phyloP scores from a whole-genome alignment of 2,113 vertebrate genomes.

The Hippocampus mohnikei region DNA sequence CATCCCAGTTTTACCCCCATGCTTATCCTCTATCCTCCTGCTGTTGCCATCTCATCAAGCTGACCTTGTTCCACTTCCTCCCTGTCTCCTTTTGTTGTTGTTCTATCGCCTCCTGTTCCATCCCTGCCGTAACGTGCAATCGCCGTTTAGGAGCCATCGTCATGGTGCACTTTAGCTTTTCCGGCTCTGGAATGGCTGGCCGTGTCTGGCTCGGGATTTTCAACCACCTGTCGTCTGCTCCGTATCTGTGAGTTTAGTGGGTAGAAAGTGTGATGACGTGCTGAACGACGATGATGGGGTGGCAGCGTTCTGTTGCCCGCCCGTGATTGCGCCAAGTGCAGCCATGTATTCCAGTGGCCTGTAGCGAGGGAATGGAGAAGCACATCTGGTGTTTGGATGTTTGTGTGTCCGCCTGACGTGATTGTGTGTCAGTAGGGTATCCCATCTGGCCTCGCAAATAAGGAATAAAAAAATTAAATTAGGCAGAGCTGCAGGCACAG shows the following conservation, averaged over 20 bases:
- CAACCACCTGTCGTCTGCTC: constrained; percentile 53
- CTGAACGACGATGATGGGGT: constrained; percentile 8
- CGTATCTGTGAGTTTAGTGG: constrained; percentile 28
- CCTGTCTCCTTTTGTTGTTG: neutral
- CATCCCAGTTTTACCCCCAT: constrained; percentile 11
- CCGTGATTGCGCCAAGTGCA: constrained; percentile 1
- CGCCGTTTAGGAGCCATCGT: constrained; percentile 19
- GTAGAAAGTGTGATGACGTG: constrained; percentile 23
- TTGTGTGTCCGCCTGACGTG: constrained; percentile 17
- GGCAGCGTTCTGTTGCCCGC: constrained; percentile 14
- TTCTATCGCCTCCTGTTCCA: constrained; percentile 8
- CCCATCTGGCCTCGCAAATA: constrained; percentile 52
- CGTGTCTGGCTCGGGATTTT: constrained; percentile 46
- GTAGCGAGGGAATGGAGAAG: constrained; percentile 29
- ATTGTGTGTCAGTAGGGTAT: constrained; percentile 45
- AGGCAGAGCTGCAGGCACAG: constrained; percentile 33
- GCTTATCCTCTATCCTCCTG: constrained; percentile 4
- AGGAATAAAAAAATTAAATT: constrained; percentile 6
- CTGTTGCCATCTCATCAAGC: constrained; percentile 2
- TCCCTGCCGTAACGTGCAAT: constrained; percentile 12
- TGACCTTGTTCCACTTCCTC: constrained; percentile 1
- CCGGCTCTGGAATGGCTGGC: constrained; percentile 26
- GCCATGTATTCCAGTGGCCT: constrained; percentile 40
- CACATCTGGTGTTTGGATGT: constrained; percentile 51
- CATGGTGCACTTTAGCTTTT: constrained; percentile 25